These are phyloP conservation scores for Pogonus chalceus DNA, from an alignment of 1,140 invertebrate genomes.

Conservation along the genomic window DNA sequence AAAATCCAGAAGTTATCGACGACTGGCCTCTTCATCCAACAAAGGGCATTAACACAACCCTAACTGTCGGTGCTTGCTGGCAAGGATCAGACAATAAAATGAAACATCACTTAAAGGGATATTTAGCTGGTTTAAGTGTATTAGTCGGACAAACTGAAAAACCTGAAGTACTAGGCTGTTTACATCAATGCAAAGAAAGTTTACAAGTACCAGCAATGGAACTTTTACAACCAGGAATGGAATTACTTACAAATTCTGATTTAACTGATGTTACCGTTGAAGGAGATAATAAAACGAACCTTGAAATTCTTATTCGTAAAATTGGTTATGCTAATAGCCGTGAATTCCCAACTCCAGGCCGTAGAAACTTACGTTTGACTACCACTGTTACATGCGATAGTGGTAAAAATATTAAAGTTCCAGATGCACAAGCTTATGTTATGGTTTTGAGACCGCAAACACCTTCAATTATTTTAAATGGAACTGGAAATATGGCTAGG, in stretches of 20 bases:
- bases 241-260: slow-evolving; percentile 61
- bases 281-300: slow-evolving; percentile 78
- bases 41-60: slow-evolving; percentile 84
- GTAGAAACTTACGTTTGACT: slow-evolving; percentile 74
- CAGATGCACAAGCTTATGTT: slow-evolving; percentile 69
- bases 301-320: slow-evolving; percentile 76
- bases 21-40: slow-evolving; percentile 98
- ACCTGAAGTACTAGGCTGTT: slow-evolving; percentile 67
- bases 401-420: slow-evolving; percentile 58
- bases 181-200: slow-evolving; percentile 79
- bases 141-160: slow-evolving; percentile 71
- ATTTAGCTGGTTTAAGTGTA: slow-evolving; percentile 76
- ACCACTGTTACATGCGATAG: slow-evolving; percentile 68
- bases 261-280: slow-evolving; percentile 85
- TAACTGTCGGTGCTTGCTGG: slow-evolving; percentile 95
- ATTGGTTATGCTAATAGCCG: slow-evolving; percentile 86
- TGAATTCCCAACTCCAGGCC: slow-evolving; percentile 83
- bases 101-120: slow-evolving; percentile 79
- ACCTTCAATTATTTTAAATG: slow-evolving; percentile 74
- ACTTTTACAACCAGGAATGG: slow-evolving; percentile 63
- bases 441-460: slow-evolving; percentile 78
- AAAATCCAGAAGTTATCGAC: slow-evolving; percentile 94
- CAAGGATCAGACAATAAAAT: slow-evolving; percentile 83
- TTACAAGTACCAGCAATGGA: slow-evolving; percentile 69
- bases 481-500: slow-evolving; percentile 68